Base-by-base conservation (phyloP, 1,140 invertebrate species). In the Sitodiplosis mosellana region DNA sequence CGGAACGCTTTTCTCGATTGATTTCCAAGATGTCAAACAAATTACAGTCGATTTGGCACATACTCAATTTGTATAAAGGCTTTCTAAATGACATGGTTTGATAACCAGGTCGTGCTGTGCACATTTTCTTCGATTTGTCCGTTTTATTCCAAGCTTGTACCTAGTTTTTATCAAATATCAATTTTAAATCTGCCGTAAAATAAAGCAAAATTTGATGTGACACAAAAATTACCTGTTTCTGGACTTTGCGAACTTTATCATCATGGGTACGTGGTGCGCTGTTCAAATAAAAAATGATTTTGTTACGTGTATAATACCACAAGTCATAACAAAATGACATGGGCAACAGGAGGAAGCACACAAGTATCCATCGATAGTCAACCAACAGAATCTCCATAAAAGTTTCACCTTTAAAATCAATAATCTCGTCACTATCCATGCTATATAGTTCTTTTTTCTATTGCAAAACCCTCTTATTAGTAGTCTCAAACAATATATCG, bases 61-160 rank as follows among this genome's bases (percentile, higher is more conserved):
- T 72, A 2, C 67, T 74, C 10, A 75, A 72, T 66, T 90, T 90
- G 66, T 89, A 89, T 7, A 70, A 58, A 1, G 75, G 75, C 37
- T 70, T 67, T 33, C 82, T 65, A 54, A 88, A 83, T 18, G 77
- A 80, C 66, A 88, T 81, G 11, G 80, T 82, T 61, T 83, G 78
- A 81, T 83, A 89, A 2, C 81, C 77, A 1, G 85, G 82, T 19
- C 85, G 63, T 1, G 79, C 79, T 1, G 84, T 90, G 55, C 85
- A 79, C 72, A 90, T 78, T 44, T 65, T 69, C 6, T 58, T 69
- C 41, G 65, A 66, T 50, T 68, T 67, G 1, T 77, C 80, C 33
- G 68, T 63, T 19, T 64, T 54, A 34, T 68, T 67, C 83, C 85
- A 87, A 49, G 70, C 53, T 53, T 69, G 65, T 2, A 87, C 68